phyloP scores from a whole-genome alignment of 2,797 vertebrate genomes.

The Leptoclinus maculatus region DNA sequence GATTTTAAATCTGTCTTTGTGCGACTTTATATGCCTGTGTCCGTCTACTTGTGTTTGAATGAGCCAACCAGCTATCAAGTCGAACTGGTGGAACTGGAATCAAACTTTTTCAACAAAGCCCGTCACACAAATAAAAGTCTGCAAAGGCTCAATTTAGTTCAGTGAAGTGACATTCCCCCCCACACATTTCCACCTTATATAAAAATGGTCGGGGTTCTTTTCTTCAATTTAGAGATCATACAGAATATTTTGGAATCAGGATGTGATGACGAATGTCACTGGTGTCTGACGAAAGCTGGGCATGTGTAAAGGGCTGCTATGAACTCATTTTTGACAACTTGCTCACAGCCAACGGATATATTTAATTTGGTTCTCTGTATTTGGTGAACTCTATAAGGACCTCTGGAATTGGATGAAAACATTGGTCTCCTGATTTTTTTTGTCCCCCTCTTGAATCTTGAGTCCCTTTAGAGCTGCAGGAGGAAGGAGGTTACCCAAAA shows the following conservation, averaged over 20 bases:
- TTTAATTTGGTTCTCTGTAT: conserved; percentile 33
- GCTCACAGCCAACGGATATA: conserved; percentile 19
- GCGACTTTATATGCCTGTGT: neutral
- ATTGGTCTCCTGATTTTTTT: conserved; percentile 7
- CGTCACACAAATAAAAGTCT: conserved; percentile 31
- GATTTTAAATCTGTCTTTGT: conserved; percentile 4
- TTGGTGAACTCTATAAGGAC: conserved; percentile 39
- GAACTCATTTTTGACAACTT: conserved; percentile 34
- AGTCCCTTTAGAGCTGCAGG: conserved; percentile 30
- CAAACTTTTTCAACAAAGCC: conserved; percentile 22
- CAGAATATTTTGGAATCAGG: conserved; percentile 14
- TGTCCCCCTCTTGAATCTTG: neutral
- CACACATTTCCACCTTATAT: conserved; percentile 15
- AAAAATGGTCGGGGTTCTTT: neutral
- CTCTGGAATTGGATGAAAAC: conserved; percentile 37
- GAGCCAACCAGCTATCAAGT: conserved; percentile 3
- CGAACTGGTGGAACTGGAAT: conserved; percentile 7
- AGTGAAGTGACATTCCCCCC: conserved; percentile 8
- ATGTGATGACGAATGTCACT: conserved; percentile 35
- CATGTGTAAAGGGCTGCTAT: neutral
- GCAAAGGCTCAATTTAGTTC: conserved; percentile 16
- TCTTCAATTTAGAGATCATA: neutral
- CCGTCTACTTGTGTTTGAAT: conserved; percentile 14
- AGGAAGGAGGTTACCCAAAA: conserved; percentile 46
- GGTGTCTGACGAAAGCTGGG: conserved; percentile 13